These are phyloP conservation scores for Lepas anatifera DNA, from an alignment of 2,888 invertebrate genomes.

Conservation along the genomic window DNA sequence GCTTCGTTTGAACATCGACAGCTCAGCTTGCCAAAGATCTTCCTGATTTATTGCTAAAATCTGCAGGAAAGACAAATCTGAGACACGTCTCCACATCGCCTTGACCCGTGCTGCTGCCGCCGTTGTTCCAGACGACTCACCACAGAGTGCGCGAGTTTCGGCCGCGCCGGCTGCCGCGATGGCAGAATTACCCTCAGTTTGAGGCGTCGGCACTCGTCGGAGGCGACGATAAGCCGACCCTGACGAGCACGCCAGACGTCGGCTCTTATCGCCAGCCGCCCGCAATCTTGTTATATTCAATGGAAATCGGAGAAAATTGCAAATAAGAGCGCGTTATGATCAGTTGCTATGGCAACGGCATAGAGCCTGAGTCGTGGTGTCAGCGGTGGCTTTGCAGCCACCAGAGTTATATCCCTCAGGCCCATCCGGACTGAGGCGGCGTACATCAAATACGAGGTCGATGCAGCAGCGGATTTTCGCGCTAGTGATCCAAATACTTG, in stretches of 20 bases:
- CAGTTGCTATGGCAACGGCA: conserved; percentile 1
- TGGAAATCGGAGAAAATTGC: conserved; percentile 11
- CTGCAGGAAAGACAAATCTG: too few species aligned
- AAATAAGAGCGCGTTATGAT: conserved; percentile 8
- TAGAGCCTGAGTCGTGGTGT: background rate
- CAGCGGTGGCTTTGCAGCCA: background rate
- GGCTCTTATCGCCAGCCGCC: conserved; percentile 1
- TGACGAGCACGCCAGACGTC: background rate
- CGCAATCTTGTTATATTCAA: conserved; percentile 10
- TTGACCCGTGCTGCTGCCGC: too few species aligned
- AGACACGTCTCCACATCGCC: too few species aligned
- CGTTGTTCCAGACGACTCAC: too few species aligned
- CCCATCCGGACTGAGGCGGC: background rate
- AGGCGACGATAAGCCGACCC: background rate
- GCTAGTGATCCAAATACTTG: too few species aligned
- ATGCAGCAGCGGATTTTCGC: too few species aligned
- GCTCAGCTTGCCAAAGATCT: too few species aligned
- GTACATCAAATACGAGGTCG: background rate
- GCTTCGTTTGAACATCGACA: too few species aligned
- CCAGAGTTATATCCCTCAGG: background rate
- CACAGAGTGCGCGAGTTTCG: too few species aligned
- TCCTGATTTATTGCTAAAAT: too few species aligned
- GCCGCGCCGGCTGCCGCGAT: background rate
- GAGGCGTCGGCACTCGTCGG: too few species aligned
- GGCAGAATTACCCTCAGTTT: too few species aligned